phyloP scores from a whole-genome alignment of 2,113 vertebrate species.

The Brachyistius frenatus region DNA sequence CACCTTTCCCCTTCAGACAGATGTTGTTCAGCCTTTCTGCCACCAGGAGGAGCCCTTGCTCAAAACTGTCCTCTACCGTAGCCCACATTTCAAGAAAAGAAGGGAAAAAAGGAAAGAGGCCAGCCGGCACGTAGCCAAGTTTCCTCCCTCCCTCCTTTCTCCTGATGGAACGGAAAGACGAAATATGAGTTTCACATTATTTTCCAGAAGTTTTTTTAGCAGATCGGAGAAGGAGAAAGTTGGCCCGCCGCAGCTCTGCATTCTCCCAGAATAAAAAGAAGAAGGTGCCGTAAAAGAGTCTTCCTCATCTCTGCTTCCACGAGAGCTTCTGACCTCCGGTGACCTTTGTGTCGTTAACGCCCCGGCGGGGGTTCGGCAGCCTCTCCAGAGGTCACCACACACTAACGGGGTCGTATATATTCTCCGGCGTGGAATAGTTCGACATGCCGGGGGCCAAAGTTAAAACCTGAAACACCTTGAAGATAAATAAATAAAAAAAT shows the following conservation, averaged over 20 bases:
- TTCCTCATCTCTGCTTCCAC: conserved; percentile 21
- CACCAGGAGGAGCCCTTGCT: conserved; percentile 57
- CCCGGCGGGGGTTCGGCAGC: neutral
- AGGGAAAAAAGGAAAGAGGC: conserved; percentile 9
- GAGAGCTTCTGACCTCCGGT: conserved; percentile 38
- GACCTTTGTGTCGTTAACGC: conserved; percentile 4
- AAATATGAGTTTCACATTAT: conserved; percentile 69
- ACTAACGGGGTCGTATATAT: conserved; percentile 21
- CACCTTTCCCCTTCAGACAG: neutral
- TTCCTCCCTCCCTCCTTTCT: conserved; percentile 68
- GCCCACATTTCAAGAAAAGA: conserved; percentile 22
- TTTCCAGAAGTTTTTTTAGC: conserved; percentile 63
- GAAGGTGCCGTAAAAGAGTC: conserved; percentile 3
- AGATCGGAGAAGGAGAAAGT: conserved; percentile 18
- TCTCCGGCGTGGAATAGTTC: conserved; percentile 13
- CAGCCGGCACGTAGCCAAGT: conserved; percentile 62
- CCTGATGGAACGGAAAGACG: conserved; percentile 70
- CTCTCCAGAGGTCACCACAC: neutral
- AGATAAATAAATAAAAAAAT: neutral
- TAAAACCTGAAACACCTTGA: conserved; percentile 1
- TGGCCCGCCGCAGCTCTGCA: conserved; percentile 45
- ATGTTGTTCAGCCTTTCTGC: conserved; percentile 17
- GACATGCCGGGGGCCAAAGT: conserved; percentile 5
- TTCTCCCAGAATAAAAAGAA: conserved; percentile 34
- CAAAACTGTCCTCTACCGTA: neutral